Evolutionary conservation across 2,888 invertebrate species (phyloP), one percentile per base, ranked within the genome.

Genomic region (Lasioglossum zephyrum): DNA sequence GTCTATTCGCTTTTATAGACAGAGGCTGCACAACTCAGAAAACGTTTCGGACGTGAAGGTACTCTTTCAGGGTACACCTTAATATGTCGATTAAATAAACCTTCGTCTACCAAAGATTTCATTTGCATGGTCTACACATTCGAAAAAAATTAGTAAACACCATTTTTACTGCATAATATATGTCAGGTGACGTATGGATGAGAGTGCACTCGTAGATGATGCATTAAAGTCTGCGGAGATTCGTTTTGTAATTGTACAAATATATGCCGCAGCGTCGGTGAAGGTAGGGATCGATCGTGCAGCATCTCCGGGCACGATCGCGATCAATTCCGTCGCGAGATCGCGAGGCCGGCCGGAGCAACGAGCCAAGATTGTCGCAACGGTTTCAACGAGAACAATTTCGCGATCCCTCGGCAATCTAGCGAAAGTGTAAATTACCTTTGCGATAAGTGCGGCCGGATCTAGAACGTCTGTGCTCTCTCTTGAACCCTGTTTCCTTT

Each of bases 381-480:
- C 53, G 72, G 26, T 78, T 78, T 73, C 72, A 41, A 69, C 26
- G 16, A 41, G 31, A n/a, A 60, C 18, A 44, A 60, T 63, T 36
- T 60, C 41, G 18, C 81, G 73, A 84, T 80, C 75, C 70, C 70
- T 60, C 73, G 79, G 87, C 88, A 91, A 93, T 93, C 88, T 82
- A 81, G n/a, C 89, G 93, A 94, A 92, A 92, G 91, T 93, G 91
- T 92, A 92, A 93, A 93, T 93, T 92, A 90, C 90, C 89, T 85
- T 77, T 77, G 86, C 85, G 87, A 85, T 91, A 91, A 92, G 87
- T 89, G 86, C 87, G 87, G 83, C 77, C 75, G 78, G 75, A 85
- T 90, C 88, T 88, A 82, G 88, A 87, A 80, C 74, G 79, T 87
- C 81, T 81, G 66, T 57, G 72, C 85, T 88, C 85, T 87, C 83